These are phyloP conservation scores for Lasioglossum marginatum DNA, from an alignment of 2,888 invertebrate species.

Conservation along the genomic window DNA sequence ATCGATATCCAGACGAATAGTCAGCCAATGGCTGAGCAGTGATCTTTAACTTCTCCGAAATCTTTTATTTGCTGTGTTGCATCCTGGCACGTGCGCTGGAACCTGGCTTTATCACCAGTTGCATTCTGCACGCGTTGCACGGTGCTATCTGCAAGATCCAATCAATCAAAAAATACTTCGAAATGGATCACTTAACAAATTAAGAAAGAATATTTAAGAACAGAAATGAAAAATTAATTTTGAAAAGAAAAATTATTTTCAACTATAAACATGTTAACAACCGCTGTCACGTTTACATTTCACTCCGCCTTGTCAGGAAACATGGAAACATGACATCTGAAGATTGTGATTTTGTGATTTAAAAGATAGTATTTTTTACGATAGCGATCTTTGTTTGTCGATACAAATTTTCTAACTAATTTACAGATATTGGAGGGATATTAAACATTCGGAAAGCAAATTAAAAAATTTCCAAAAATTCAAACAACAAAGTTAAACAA, in stretches of 20 bases:
- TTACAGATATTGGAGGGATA: not conserved
- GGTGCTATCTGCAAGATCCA: not conserved
- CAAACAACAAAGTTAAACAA: not conserved
- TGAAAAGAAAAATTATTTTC: not conserved
- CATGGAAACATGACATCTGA: not conserved
- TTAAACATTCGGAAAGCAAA: not conserved
- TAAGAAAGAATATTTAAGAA: not conserved
- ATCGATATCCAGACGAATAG: not conserved
- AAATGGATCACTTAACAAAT: not conserved
- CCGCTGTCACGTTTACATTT: not conserved
- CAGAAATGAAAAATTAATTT: not conserved
- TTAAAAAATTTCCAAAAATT: not conserved
- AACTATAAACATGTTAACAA: not conserved
- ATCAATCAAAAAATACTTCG: not conserved
- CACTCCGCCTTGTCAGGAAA: too few relatives aligned
- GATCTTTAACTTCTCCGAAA: not conserved
- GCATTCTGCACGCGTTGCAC: not conserved
- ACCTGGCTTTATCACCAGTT: not conserved
- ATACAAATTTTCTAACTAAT: not conserved
- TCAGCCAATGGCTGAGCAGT: slow-evolving; percentile 2
- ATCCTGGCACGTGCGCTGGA: not conserved
- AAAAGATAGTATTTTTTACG: not conserved
- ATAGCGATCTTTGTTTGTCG: not conserved
- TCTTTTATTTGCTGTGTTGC: not conserved
- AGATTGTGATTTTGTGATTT: too few relatives aligned